Conservation (phyloP, 2,888 invertebrate species). For the Andricus curvator region DNA sequence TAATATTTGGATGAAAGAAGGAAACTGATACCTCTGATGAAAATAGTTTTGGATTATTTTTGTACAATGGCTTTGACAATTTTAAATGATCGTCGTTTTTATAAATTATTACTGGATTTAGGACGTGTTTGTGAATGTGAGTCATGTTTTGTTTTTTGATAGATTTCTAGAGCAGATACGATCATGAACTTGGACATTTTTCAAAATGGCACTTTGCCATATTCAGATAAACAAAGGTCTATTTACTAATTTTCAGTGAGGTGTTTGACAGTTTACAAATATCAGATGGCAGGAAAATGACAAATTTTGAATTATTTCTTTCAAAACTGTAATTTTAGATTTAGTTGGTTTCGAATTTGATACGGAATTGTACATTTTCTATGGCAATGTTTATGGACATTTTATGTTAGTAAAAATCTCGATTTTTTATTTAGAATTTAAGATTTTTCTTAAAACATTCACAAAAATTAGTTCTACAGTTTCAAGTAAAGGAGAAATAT, state of each 20-base stretch:
- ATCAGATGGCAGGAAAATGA: neutral
- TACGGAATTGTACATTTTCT: neutral
- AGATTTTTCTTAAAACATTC: neutral
- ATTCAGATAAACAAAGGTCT: slow-evolving; percentile 21
- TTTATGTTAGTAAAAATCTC: neutral
- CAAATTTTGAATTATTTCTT: neutral
- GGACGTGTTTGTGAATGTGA: neutral
- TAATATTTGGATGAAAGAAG: neutral
- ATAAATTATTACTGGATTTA: neutral
- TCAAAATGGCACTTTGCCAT: slow-evolving; percentile 40
- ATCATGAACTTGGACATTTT: slow-evolving; percentile 51
- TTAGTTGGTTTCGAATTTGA: neutral
- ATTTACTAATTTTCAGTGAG: neutral
- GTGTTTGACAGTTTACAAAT: neutral
- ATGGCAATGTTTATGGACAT: neutral
- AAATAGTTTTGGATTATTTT: slow-evolving; percentile 6
- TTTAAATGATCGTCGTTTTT: neutral
- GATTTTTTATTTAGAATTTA: neutral
- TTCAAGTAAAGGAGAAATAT: neutral
- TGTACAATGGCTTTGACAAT: neutral
- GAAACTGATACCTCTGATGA: neutral
- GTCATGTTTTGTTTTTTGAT: slow-evolving; percentile 8
- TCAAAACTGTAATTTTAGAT: neutral
- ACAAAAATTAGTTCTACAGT: neutral
- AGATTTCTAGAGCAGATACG: neutral